Evolutionary conservation across 2,113 vertebrate species (phyloP), one percentile per base, ranked within the genome.

Genomic region (Peucedramus taeniatus): DNA sequence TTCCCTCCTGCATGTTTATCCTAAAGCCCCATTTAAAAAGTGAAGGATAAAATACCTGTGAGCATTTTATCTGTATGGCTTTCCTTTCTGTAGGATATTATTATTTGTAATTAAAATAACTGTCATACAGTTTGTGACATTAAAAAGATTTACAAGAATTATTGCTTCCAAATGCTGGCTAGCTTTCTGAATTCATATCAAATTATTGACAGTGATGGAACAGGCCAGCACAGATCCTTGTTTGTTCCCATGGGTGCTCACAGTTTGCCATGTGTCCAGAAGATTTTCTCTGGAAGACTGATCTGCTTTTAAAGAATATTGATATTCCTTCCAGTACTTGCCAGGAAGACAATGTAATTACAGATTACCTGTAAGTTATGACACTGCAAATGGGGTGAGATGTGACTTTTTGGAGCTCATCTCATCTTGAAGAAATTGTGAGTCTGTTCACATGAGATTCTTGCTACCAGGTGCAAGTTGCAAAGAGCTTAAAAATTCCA

Each of bases 31-130:
- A 18, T 47, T 45, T 40, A 22, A 45, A 76, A 89, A 77, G 12
- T 49, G 57, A 92, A 80, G 26, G 49, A 94, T 72, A 95, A 93
- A 57, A 78, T 49, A 15, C 37, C 15, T 45, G 35, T 3, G 57
- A 96, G 21, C 54, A 84, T 39, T 87, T 53, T 15, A 89, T 21
- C 33, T 89, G 57, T 61, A 5, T 51, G 22, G 10, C 42, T 51
- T 16, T 56, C 19, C 61, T 81, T 95, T 68, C 61, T 78, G 64
- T 89, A 35, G 69, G 72, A 37, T 93, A 77, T 85, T 93, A 83
- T 77, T 89, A 74, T 92, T 95, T 82, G 66, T 95, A 92, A 95
- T 97, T 94, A 93, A 94, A 83, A 85, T 69, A 96, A 93, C 88
- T 97, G 89, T 88, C 90, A 76, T 82, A 89, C 30, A 42, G 69